phyloP scores from a whole-genome alignment of 2,113 vertebrate genomes.

The Tamias sibiricus region DNA sequence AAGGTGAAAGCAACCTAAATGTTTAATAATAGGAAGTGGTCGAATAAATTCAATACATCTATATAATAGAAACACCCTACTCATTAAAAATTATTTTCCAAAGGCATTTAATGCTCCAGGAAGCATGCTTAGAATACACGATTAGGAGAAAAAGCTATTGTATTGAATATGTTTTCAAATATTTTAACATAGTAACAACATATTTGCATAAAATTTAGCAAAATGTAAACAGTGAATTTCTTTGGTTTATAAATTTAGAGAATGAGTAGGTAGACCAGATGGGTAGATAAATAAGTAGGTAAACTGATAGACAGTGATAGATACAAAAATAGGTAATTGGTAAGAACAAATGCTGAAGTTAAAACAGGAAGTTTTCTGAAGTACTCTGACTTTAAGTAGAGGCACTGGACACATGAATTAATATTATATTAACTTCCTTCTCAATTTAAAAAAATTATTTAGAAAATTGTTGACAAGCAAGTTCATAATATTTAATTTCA shows the following conservation, averaged over 20 bases:
- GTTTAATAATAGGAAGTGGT: not conserved
- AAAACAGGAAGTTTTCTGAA: not conserved
- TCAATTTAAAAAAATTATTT: not conserved
- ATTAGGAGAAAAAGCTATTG: not conserved
- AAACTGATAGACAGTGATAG: not conserved
- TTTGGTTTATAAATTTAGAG: not conserved
- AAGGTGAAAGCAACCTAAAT: not conserved
- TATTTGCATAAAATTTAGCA: not conserved
- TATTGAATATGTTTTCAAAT: not conserved
- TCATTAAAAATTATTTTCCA: not conserved
- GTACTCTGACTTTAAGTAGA: not conserved
- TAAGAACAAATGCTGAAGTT: not conserved
- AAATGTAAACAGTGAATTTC: not conserved
- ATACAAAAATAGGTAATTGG: not conserved
- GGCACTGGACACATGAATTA: not conserved
- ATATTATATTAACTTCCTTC: not conserved
- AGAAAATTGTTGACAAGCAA: not conserved
- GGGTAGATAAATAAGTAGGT: no score
- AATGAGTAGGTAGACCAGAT: not conserved
- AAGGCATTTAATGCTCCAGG: not conserved
- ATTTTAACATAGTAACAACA: not conserved
- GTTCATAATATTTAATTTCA: not conserved
- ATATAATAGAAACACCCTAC: not conserved
- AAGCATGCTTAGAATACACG: not conserved
- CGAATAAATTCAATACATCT: not conserved